Conservation (phyloP, 2,797 vertebrate species). For the Sylvilagus floridanus region DNA sequence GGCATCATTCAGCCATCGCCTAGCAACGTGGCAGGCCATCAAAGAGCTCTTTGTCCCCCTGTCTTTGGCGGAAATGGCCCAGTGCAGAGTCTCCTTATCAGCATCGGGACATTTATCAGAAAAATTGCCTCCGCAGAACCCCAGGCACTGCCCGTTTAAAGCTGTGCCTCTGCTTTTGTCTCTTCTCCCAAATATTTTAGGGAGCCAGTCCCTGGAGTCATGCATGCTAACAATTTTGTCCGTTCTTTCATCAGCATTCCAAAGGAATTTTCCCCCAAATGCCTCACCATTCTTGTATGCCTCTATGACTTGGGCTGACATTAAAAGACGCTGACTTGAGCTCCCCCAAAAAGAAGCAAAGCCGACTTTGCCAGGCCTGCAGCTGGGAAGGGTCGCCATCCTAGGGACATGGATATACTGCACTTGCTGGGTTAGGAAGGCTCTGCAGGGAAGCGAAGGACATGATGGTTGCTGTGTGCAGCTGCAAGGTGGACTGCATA, state of each 20-base stretch:
- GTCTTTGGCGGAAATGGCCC: constrained; percentile 88
- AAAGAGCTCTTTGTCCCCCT: constrained; percentile 92
- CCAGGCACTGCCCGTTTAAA: constrained; percentile 64
- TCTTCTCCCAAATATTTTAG: constrained; percentile 26
- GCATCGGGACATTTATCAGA: constrained; percentile 84
- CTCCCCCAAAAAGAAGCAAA: not conserved
- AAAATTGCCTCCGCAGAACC: constrained; percentile 74
- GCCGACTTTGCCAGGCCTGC: not conserved
- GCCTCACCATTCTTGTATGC: not conserved
- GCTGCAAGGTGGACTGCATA: no score
- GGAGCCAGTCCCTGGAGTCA: constrained; percentile 14
- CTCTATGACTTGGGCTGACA: not conserved
- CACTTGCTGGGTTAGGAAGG: not conserved
- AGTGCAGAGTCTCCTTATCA: constrained; percentile 89
- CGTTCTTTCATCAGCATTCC: constrained; percentile 33
- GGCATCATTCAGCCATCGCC: constrained; percentile 91
- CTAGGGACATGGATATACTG: not conserved
- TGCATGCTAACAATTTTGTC: not conserved
- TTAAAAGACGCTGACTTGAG: not conserved
- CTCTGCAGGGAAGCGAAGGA: not conserved
- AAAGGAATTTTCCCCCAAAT: constrained; percentile 19
- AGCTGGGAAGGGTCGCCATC: not conserved
- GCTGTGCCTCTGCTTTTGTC: not conserved
- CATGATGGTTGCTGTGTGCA: not conserved
- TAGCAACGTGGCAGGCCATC: constrained; percentile 92